Base-by-base conservation (phyloP, 2,113 vertebrate genomes). In the Poecile atricapillus region DNA sequence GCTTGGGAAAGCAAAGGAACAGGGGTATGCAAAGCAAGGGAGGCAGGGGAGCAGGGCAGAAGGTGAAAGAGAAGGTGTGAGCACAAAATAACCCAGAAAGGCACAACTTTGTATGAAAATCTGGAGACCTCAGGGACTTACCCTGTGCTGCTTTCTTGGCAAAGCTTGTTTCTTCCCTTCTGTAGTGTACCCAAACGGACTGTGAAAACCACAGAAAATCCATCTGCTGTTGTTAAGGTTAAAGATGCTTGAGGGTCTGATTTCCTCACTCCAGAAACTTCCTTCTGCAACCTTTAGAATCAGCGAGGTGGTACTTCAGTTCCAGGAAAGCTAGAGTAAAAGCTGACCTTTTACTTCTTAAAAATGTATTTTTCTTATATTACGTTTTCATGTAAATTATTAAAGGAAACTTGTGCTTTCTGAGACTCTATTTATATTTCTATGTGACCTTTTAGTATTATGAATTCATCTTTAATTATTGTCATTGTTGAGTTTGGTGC, bases 261-360 rank as follows among this genome's bases (percentile, higher is more conserved):
- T 35, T 75, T 83, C 35, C 47, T 89, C 23, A 24, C 39, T 39
- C 18, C 73, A 74, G 46, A 80, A 74, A 81, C 33, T 59, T 86
- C 63, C 64, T 70, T 89, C 64, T 91, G 37, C 65, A 87, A 13
- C 77, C 60, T 81, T 91, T 78, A 77, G 33, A 83, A 78, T 87
- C 33, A 27, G 47, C 0, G 0, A 91, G 46, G 63, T 89, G 63
- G 47, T 59, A 39, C 65, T 87, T 82, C 53, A 43, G 1, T 95
- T 87, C 87, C 65, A 58, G 30, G 87, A 89, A 91, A 59, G 27
- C 43, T 63, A 33, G 9, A 65, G 63, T 87, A 82, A 77, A 73
- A 82, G 21, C 49, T 91, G 87, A 77, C 90, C 82, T 96, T 94
- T 87, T 37, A 16, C 37, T 63, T 80, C 56, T 55, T 59, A 67